These are phyloP conservation scores for Invenusta paracnida DNA, from an alignment of 2,888 invertebrate genomes.

Conservation along the genomic window DNA sequence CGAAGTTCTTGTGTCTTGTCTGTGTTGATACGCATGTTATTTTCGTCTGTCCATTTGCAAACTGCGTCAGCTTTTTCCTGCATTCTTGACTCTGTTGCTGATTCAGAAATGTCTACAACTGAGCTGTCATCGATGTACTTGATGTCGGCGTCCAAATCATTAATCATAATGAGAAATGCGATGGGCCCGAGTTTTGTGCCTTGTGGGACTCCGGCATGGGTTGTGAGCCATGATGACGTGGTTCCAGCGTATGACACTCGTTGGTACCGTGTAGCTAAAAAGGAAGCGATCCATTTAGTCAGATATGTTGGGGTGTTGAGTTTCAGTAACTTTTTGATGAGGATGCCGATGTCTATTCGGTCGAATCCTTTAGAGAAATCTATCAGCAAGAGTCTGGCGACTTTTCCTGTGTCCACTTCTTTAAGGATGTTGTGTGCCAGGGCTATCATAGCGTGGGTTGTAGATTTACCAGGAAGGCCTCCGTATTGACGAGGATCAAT, in stretches of 20 bases:
- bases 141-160: conserved; percentile 19
- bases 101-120: conserved; percentile 9
- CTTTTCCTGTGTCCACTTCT: conserved; percentile 21
- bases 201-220: conserved; percentile 25
- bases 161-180: conserved; percentile 24
- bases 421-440: conserved; percentile 26
- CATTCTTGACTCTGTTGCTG: conserved; percentile 21
- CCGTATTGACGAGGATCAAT: conserved; percentile 26
- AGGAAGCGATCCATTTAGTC: conserved; percentile 29
- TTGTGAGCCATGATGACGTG: conserved; percentile 29
- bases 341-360: conserved; percentile 29
- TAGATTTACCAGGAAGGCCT: conserved; percentile 29
- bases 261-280: conserved; percentile 23
- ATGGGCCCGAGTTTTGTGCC: conserved; percentile 29
- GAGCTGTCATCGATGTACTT: conserved; percentile 27
- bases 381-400: conserved; percentile 23
- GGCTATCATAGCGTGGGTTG: conserved; percentile 26
- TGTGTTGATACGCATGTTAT: conserved; percentile 29
- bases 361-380: conserved; percentile 23
- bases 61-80: conserved; percentile 26
- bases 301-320: conserved; percentile 29
- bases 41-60: conserved; percentile 23
- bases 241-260: conserved; percentile 29
- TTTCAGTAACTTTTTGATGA: conserved; percentile 29
- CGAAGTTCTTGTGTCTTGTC: conserved; percentile 23